Percentiles rank a stretch among this genome's conserved stretches.
phyloP scores from a whole-genome alignment of 2,888 invertebrate genomes.

The Deroplatys truncata region DNA sequence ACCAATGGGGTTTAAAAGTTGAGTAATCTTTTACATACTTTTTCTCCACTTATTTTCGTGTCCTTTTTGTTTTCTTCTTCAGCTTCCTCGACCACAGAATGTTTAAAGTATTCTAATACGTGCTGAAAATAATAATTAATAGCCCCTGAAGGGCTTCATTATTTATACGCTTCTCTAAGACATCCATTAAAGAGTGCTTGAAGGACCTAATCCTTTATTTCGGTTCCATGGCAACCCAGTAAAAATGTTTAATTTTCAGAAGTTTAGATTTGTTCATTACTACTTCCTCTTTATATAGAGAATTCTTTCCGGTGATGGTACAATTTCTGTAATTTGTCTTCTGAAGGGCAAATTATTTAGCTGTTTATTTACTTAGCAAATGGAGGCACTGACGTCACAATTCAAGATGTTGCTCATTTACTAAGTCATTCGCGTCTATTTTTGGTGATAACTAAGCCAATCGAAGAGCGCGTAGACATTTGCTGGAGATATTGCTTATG shows the following conservation, averaged over 20 bases:
- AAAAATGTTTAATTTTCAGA: neutral
- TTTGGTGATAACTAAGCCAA: too few species aligned
- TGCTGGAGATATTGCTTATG: too few species aligned
- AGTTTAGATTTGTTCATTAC: too few species aligned
- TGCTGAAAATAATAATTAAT: neutral
- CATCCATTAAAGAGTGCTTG: neutral
- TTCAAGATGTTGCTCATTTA: too few species aligned
- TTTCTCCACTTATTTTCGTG: neutral
- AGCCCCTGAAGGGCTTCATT: neutral
- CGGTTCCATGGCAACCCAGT: neutral
- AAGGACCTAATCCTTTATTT: neutral
- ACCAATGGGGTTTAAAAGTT: neutral
- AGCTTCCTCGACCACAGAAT: neutral
- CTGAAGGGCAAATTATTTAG: too few species aligned
- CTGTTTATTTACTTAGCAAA: too few species aligned
- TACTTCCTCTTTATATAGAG: too few species aligned
- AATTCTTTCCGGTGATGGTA: too few species aligned
- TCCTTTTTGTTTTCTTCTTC: neutral
- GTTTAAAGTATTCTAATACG: neutral
- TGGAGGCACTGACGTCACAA: too few species aligned
- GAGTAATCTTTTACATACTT: neutral
- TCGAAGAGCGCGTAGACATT: too few species aligned
- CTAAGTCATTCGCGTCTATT: too few species aligned
- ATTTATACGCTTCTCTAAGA: neutral
- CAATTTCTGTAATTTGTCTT: too few species aligned